Conservation (phyloP, 2,113 vertebrate genomes). For the Oreochromis spilurus region DNA sequence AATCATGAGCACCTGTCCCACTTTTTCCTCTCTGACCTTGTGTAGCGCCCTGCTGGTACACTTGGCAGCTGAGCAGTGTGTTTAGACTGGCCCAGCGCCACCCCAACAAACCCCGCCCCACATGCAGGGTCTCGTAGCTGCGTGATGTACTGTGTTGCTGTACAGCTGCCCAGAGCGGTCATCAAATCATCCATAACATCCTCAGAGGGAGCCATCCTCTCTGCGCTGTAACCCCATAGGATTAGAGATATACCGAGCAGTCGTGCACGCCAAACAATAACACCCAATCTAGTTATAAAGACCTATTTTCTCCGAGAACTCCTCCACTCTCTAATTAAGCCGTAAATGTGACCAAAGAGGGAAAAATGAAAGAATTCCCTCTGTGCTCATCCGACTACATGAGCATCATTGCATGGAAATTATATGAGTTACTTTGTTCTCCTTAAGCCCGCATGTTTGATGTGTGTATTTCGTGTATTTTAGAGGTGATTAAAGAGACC, state of each 20-base stretch:
- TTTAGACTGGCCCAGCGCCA: conserved; percentile 19
- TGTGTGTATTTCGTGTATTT: conserved; percentile 6
- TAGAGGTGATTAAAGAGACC: conserved; percentile 21
- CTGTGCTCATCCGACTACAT: conserved; percentile 48
- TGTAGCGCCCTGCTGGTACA: conserved; percentile 1
- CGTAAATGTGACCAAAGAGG: conserved; percentile 58
- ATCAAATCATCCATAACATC: conserved; percentile 49
- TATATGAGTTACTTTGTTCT: conserved; percentile 37
- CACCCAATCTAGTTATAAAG: not conserved
- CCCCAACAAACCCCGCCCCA: not conserved
- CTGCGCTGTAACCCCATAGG: not conserved
- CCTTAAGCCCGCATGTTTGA: conserved; percentile 13
- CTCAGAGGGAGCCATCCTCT: conserved; percentile 3
- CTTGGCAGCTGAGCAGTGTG: conserved; percentile 13
- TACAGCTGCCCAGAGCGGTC: conserved; percentile 20
- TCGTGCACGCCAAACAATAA: not conserved
- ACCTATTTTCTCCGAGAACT: not conserved
- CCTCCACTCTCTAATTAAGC: conserved; percentile 56
- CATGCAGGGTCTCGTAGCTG: conserved; percentile 21
- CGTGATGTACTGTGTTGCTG: conserved; percentile 46
- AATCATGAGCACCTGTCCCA: not conserved
- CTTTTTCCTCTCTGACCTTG: conserved; percentile 30
- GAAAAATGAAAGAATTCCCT: conserved; percentile 52
- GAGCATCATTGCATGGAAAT: conserved; percentile 45
- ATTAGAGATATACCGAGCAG: not conserved